Base-by-base conservation (phyloP, 2,888 invertebrate genomes). In the Pyrrhia umbra region DNA sequence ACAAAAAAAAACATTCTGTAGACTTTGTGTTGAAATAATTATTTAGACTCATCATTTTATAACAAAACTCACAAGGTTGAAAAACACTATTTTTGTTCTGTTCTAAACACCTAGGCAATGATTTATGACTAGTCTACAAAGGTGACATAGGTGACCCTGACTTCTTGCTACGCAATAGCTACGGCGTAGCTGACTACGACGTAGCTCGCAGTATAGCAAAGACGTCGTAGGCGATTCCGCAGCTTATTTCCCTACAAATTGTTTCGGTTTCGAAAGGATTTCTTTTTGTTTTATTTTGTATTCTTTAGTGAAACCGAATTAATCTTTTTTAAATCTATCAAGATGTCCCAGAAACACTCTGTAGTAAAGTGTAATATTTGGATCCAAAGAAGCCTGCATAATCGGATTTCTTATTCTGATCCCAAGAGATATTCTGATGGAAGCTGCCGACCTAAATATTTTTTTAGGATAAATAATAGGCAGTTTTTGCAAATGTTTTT, bases 311-410 rank as follows among this genome's bases (percentile, higher is more conserved):
- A 39, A 27, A 60, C 13, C 43, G 9, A 20, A 50, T 66, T 68
- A 25, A 45, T 37, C 30, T 50, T 68, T 39, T 16, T 15, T 21
- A 25, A 64, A 63, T 40, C 39, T 39, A 18, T 34, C 10, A 42
- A 40, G 27, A 40, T 39, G 23, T 16, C 3, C 10, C 15, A 23
- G 9, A 51, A 47, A 42, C 69, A 61, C 47, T 21, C 69, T 52
- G 46, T 61, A 42, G 51, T 49, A 42, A 52, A 64, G 67, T 55
- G 65, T 34, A 66, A 57, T 75, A 54, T 75, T 68, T 80, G 62
- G 52, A 60, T 69, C 66, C 71, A 71, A 65, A 50, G 63, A 67
- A 64, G 57, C 61, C 50, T 68, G 49, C 62, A 54, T 67, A 67
- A 67, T 54, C 46, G 69, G 47, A 67, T 67, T 52, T 25, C 62